Evolutionary conservation across 2,797 vertebrate genomes (phyloP), one percentile per base, ranked within the genome.

Genomic region (Syngnathus rostellatus): DNA sequence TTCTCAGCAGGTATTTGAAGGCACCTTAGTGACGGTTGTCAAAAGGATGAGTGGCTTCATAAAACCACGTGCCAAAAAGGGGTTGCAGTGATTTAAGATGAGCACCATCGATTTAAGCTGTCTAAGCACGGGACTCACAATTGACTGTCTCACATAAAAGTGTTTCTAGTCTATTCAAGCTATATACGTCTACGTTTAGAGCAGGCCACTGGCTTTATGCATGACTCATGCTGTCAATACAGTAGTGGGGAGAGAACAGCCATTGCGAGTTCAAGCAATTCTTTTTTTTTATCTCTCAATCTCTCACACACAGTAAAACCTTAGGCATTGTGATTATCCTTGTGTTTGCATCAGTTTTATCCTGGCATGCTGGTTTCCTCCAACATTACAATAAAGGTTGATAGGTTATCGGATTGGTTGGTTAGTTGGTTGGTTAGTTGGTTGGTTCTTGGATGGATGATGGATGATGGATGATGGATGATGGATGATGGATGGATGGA

Each of bases 21-120:
- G 76, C 61, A 2, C 37, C 64, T 75, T 64, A 19, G 63, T 78
- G 77, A 81, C 25, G 73, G 70, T 57, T 87, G 84, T 87, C 86
- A 83, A 60, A 72, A 84, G 72, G 84, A 88, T 77, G 79, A 84
- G 85, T 83, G 78, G 83, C 83, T 82, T 84, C 79, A 89, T 87
- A 85, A 87, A 86, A 71, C 77, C 64, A 41, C 78, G 72, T 62
- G 83, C 83, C 85, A 75, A 78, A 31, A 82, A 77, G 83, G 71
- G 69, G 5, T 75, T 50, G 71, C 48, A 76, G 77, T 76, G 77
- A 75, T 80, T 73, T 69, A 63, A 81, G 79, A 85, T 83, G 82
- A 86, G 77, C 72, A 50, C 64, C 81, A 87, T 88, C 77, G 73
- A 86, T 86, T 82, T 81, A 0, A 69, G 67, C 78, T 74, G 83